Percentiles rank a stretch among this genome's conserved stretches.
Conservation (phyloP, 2,797 vertebrate species). For the Notoglanidium macrostoma region DNA sequence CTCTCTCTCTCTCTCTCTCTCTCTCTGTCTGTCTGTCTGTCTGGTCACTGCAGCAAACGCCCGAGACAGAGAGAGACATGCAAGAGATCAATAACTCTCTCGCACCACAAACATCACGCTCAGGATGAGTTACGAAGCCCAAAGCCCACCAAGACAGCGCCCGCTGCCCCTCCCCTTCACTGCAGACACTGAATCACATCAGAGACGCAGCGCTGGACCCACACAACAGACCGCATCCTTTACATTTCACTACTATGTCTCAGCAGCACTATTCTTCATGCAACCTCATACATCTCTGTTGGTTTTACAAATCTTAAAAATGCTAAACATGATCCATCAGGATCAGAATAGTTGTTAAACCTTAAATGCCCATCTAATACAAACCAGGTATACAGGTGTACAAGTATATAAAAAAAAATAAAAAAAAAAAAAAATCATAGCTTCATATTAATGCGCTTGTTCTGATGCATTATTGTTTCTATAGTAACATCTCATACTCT, state of each 20-base stretch:
- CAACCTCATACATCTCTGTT: not conserved
- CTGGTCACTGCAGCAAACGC: conserved; percentile 39
- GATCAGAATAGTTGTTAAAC: not conserved
- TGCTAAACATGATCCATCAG: not conserved
- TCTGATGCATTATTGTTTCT: not conserved
- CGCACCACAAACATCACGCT: conserved; percentile 12
- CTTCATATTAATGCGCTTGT: not conserved
- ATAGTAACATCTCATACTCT: not conserved
- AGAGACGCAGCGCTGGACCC: not conserved
- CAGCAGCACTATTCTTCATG: not conserved
- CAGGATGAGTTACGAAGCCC: conserved; percentile 23
- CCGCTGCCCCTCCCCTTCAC: not conserved
- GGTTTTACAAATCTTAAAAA: not conserved
- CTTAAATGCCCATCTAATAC: not conserved
- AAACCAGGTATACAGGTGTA: not conserved
- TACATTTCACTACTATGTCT: not conserved
- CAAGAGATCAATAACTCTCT: conserved; percentile 27
- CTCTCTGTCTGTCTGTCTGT: conserved; percentile 9
- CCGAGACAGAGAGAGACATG: not conserved
- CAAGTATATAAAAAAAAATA: not conserved
- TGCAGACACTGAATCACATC: conserved; percentile 25
- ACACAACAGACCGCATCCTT: not conserved
- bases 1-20: conserved; percentile 5
- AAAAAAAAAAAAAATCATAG: not conserved
- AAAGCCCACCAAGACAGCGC: conserved; percentile 32